phyloP scores from a whole-genome alignment of 2,888 invertebrate genomes.

The Sinohyriopsis cumingii region DNA sequence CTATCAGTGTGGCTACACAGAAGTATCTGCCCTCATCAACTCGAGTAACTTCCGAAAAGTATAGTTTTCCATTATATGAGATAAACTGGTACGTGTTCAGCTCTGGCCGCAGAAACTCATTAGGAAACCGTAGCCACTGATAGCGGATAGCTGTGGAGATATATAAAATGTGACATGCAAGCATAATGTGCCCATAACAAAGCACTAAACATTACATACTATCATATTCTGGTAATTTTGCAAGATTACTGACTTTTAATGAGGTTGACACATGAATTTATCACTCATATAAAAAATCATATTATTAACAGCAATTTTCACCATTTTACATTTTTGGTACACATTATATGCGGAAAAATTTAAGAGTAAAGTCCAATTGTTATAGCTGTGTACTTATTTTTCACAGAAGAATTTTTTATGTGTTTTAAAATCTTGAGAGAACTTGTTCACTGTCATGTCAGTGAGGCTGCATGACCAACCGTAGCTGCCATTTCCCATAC shows the following conservation, averaged over 20 bases:
- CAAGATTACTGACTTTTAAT: neutral
- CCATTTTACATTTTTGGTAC: neutral
- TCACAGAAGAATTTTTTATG: too few species aligned
- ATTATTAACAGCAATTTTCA: neutral
- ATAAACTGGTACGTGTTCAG: conserved; percentile 86
- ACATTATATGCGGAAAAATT: neutral
- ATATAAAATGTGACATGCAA: neutral
- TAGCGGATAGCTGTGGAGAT: conserved; percentile 73
- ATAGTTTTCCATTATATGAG: conserved; percentile 94
- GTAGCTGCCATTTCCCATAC: too few species aligned
- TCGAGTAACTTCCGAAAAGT: conserved; percentile 93
- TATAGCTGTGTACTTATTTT: too few species aligned
- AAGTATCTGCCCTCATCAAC: conserved; percentile 74
- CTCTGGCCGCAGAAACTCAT: conserved; percentile 89
- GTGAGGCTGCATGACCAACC: too few species aligned
- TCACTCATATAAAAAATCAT: neutral
- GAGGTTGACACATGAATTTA: neutral
- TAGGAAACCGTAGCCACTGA: conserved; percentile 72
- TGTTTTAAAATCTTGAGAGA: too few species aligned
- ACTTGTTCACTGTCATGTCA: too few species aligned
- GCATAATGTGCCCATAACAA: neutral
- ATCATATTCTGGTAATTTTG: too few species aligned
- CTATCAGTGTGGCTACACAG: conserved; percentile 50
- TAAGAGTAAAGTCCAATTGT: too few species aligned
- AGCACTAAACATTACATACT: too few species aligned